phyloP scores from a whole-genome alignment of 2,113 vertebrate genomes.

The Melanerpes aurifrons region DNA sequence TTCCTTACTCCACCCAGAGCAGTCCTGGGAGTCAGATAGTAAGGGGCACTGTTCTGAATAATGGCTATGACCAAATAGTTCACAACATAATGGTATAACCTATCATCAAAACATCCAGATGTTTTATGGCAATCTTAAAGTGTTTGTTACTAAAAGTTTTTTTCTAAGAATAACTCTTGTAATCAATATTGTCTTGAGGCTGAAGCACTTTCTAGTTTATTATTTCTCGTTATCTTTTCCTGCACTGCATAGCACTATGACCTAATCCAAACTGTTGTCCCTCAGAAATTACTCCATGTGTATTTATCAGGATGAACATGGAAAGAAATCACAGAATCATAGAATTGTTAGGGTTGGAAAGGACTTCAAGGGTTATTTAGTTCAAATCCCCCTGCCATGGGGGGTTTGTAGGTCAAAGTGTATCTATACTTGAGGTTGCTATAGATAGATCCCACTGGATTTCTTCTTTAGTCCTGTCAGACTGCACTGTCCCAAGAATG shows the following conservation, averaged over 20 bases:
- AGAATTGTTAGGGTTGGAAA: no score
- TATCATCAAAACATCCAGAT: background rate
- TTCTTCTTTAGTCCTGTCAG: background rate
- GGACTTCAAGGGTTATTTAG: no score
- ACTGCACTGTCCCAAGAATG: background rate
- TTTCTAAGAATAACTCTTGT: background rate
- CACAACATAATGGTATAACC: background rate
- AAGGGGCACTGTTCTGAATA: fast-evolving
- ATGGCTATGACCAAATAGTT: background rate
- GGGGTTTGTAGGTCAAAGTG: background rate
- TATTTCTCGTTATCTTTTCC: background rate
- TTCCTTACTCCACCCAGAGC: background rate
- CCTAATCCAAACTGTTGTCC: background rate
- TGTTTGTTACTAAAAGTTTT: background rate
- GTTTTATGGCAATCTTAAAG: background rate
- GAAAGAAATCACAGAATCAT: background rate
- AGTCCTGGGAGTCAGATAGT: background rate
- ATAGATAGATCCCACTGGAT: background rate
- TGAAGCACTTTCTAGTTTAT: background rate
- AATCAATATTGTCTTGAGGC: background rate
- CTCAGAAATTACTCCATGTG: background rate
- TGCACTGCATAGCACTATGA: background rate
- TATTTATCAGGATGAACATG: background rate
- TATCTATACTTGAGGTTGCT: background rate
- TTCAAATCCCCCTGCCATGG: no score